Evolutionary conservation across 2,113 vertebrate species (phyloP), one percentile per base, ranked within the genome.

Genomic region (Cranoglanis bouderius): DNA sequence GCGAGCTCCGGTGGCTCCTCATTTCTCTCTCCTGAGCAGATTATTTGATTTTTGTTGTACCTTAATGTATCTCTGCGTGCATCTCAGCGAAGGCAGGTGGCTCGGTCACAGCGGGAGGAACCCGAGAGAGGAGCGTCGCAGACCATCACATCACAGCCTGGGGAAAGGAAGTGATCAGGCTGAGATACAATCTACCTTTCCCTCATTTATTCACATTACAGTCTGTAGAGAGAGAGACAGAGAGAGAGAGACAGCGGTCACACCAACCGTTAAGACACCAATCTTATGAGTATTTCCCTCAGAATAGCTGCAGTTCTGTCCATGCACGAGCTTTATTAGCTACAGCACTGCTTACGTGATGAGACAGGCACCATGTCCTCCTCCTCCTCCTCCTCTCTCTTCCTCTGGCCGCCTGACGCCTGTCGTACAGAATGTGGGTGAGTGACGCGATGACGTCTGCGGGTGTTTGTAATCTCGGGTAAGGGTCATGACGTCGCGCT

Each of bases 71-170:
- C 75, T 70, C 13, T 29, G 72, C 21, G 12, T 21, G 29, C 59
- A 77, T 83, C 72, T 21, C 92, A 89, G 90, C 91, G 90, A 19
- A 40, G 43, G 91, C 88, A 91, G 89, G 85, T 88, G 53, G 74
- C 72, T 43, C 75, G 4, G 35, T 78, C 86, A 55, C 82, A 87
- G 70, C n/a, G 55, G 84, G 57, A 82, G 81, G 57, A 89, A 77
- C 59, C 72, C 83, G n/a, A 70, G 77, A 65, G 57, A 67, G 55
- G 14, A 84, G 29, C 43, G 26, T 26, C 40, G n/a, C 70, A 59
- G 67, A 24, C 55, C 67, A 65, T 51, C 46, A 26, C 78, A 57
- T 32, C 81, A 85, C 65, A 29, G 65, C 82, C 82, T 88, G 53
- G 16, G 14, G 21, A 70, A 9, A 85, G n/a, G 63, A 85, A 55